A percentile compares a stretch with the other conserved stretches of the same genome.
phyloP scores from a whole-genome alignment of 2,113 vertebrate species.

The Myodes glareolus region DNA sequence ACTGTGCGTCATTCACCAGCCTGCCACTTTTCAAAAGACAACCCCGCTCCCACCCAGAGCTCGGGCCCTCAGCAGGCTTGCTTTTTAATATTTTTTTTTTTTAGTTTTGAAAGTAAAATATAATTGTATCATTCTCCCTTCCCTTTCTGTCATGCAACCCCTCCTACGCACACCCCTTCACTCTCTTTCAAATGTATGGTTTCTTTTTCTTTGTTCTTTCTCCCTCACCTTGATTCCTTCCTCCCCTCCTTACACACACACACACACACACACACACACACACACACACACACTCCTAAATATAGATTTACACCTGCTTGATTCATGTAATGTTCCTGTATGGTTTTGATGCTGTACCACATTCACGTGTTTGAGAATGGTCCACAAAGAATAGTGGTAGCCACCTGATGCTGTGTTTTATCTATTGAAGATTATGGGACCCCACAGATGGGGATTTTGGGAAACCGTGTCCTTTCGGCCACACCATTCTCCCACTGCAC shows the following conservation, averaged over 20 bases:
- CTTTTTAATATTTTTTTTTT: neutral
- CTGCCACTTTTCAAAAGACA: constrained; percentile 8
- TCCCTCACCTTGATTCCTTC: too few relatives aligned
- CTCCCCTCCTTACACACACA: neutral
- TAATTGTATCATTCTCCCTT: neutral
- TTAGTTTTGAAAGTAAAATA: neutral
- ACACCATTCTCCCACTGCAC: neutral
- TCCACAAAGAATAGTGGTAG: neutral
- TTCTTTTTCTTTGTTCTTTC: neutral
- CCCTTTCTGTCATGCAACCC: too few relatives aligned
- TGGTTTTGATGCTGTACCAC: neutral
- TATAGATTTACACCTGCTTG: neutral
- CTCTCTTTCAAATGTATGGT: neutral
- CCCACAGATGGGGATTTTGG: neutral
- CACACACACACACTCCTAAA: too few relatives aligned
- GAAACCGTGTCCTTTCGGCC: neutral
- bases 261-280: neutral
- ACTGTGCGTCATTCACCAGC: neutral
- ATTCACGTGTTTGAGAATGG: constrained; percentile 12
- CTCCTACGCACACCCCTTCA: neutral
- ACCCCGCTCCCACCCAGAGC: neutral
- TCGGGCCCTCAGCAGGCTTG: neutral
- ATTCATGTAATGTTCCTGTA: neutral
- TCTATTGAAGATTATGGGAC: neutral
- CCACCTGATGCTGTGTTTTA: neutral